Conservation (phyloP, 1,140 invertebrate genomes). For the Drosophila novamexicana region DNA sequence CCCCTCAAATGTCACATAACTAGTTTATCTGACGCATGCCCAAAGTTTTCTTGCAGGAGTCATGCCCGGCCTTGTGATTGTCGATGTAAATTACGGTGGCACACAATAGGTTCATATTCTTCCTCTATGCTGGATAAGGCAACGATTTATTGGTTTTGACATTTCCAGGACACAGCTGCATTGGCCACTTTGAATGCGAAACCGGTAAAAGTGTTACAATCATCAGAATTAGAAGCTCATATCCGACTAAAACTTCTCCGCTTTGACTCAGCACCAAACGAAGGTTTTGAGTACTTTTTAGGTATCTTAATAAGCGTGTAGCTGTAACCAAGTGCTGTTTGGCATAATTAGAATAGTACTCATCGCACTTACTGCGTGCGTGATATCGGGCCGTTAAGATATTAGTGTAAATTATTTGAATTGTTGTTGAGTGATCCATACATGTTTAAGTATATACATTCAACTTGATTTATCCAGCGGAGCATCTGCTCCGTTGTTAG, state of each 20-base stretch:
- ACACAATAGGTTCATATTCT: slow-evolving; percentile 15
- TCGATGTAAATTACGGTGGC: background rate
- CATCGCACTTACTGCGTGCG: background rate
- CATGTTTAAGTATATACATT: no score
- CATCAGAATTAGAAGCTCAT: slow-evolving; percentile 60
- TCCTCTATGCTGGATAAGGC: background rate
- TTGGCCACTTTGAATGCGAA: slow-evolving; percentile 65
- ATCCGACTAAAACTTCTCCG: background rate
- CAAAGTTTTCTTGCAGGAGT: no score
- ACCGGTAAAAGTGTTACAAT: slow-evolving; percentile 72
- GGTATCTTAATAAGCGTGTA: background rate
- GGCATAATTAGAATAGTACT: background rate
- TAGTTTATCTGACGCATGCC: no score
- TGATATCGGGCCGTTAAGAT: background rate
- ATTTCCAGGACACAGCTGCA: slow-evolving; percentile 79
- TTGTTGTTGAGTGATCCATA: no score
- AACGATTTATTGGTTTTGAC: slow-evolving; percentile 76
- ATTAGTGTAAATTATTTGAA: no score
- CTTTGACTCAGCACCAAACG: background rate
- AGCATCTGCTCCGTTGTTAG: no score
- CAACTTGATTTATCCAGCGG: no score
- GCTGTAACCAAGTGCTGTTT: background rate
- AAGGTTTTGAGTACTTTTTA: background rate
- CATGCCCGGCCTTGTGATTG: background rate
- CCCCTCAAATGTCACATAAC: no score